A percentile compares a stretch with the other conserved stretches of the same genome.
Conservation (phyloP, 1,140 invertebrate genomes). For the Diachasma alloeum region DNA sequence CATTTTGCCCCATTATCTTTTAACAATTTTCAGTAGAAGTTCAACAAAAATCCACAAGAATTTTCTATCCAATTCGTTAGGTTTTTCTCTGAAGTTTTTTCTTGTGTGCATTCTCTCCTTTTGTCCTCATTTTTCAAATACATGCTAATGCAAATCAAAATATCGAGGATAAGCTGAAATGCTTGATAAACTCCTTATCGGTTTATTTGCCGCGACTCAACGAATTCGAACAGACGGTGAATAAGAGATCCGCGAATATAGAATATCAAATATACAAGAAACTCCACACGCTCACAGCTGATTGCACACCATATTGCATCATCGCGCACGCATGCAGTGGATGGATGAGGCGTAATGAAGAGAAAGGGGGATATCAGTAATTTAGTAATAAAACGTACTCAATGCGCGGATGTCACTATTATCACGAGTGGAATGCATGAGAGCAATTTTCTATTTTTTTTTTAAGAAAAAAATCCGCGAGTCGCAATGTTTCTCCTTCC, state of each 20-base stretch:
- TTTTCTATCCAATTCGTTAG: too few relatives aligned
- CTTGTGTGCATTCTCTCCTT: too few relatives aligned
- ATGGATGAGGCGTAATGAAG: neutral
- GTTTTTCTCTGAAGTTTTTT: too few relatives aligned
- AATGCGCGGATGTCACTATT: neutral
- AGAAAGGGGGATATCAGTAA: neutral
- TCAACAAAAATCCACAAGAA: too few relatives aligned
- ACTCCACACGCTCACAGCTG: neutral
- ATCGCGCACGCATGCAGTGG: neutral
- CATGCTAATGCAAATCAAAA: constrained; percentile 14
- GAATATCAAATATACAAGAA: too few relatives aligned
- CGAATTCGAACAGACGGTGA: neutral
- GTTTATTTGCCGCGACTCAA: neutral
- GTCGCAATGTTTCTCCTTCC: too few relatives aligned
- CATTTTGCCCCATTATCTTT: too few relatives aligned
- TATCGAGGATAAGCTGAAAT: neutral
- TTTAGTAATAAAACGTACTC: neutral
- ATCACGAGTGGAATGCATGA: neutral
- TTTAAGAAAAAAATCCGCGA: too few relatives aligned
- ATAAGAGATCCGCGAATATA: too few relatives aligned
- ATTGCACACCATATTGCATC: neutral
- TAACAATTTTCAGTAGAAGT: too few relatives aligned
- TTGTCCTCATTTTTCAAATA: neutral
- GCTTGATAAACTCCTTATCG: neutral
- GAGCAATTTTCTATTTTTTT: neutral